Evolutionary conservation across 1,140 invertebrate genomes (phyloP), one percentile per base, ranked within the genome.

Genomic region (Microplitis demolitor): DNA sequence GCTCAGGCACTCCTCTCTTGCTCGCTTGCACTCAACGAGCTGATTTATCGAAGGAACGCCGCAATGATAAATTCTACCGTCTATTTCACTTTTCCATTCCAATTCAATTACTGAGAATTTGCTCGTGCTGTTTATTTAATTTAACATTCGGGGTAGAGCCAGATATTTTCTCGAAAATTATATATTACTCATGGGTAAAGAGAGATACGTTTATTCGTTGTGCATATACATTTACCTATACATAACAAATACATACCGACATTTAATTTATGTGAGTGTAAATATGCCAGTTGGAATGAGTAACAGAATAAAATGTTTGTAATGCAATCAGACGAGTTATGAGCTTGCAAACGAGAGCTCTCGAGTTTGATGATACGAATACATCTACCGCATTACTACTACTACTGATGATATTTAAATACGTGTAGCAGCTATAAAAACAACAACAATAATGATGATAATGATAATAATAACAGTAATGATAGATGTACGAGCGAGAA

Each of bases 51-150:
- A 63, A 71, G 69, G 61, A 71, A 71, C 61, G 61, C 37, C 60
- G 45, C 69, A 51, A 64, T 71, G 60, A 71, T 71, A 64, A 71
- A 71, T 71, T 37, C 45, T 31, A 61, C 34, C 58, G 62, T 61
- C 58, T 51, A 69, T 61, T 71, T 71, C 69, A 71, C 35, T 69
- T 69, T 69, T 61, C 68, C 68, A 69, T 69, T 69, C 39, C 56
- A 35, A 69, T 69, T 69, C 68, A 69, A 69, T 69, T 69, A 69
- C 56, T 39, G n/a, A n/a, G n/a, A 69, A 31, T 56, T 50, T 56
- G 14, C 58, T 24, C 56, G 16, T 51, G 37, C 56, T 69, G 68
- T 50, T 50, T 69, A 60, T 69, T 37, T 69, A 69, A 69, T 69
- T 69, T 69, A 45, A 62, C 14, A 45, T 69, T 50, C 54, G 66